Base-by-base conservation (phyloP, 2,113 vertebrate species). In the Ailurus styani region DNA sequence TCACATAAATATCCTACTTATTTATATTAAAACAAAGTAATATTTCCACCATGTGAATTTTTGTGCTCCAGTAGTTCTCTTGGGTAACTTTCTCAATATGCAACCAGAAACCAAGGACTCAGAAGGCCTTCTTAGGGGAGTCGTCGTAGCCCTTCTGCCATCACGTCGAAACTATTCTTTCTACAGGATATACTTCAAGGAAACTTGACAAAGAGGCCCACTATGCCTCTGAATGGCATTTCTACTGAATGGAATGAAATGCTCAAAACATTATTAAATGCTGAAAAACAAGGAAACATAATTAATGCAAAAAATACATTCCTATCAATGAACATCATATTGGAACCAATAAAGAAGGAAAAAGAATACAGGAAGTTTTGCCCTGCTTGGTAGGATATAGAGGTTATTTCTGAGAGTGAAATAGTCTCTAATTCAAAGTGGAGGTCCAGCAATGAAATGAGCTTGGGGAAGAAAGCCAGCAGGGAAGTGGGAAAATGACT, bases 11-110 rank as follows among this genome's bases (percentile, higher is more conserved):
- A 86, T 60, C 72, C 95, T 64, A 90, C 29, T 78, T 83, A 88
- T 82, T 94, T 34, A 66, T 17, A 72, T 83, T 82, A 95, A 96
- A 96, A 86, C 87, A 81, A 83, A 94, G 54, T 68, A 73, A 94
- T 40, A 92, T 72, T 78, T 79, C 18, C 11, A 57, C 52, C 29
- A n/a, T n/a, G 31, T 85, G 37, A n/a, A 91, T 50, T n/a, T 91
- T 40, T 87, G 68, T 96, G 45, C 81, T 88, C 45, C 25, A 64
- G 23, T 60, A 78, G 42, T 87, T 87, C 8, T 70, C 68, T 73
- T 55, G n/a, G 50, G 42, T 68, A 37, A 90, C 85, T 94, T 90
- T 78, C 93, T 90, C 68, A 94, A 68, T 15, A 77, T 62, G 27
- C 60, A 40, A 27, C 14, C n/a, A 83, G 85, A 55, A 55, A 77